Conservation (phyloP, 1,140 invertebrate species). For the Trachymyrmex cornetzi region DNA sequence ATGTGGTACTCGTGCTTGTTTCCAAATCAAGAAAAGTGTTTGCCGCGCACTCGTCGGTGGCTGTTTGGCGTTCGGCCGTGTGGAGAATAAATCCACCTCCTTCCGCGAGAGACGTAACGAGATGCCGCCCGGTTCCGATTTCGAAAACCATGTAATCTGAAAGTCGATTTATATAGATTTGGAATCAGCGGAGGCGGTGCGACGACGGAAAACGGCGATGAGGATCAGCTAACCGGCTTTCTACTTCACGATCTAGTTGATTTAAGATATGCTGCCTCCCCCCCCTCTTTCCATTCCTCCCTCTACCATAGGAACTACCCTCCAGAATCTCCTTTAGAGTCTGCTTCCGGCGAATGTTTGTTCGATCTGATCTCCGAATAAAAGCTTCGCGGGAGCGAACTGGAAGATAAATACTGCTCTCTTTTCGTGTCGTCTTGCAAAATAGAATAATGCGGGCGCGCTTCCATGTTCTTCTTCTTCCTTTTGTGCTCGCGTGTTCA, state of each 20-base stretch:
- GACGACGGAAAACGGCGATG: slow-evolving; percentile 44
- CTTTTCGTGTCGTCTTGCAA: slow-evolving; percentile 60
- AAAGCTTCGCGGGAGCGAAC: slow-evolving; percentile 53
- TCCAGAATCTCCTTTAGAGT: slow-evolving; percentile 44
- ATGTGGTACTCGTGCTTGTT: slow-evolving; percentile 3
- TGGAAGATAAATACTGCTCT: slow-evolving; percentile 60
- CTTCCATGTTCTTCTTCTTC: slow-evolving; percentile 13
- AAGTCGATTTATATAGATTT: slow-evolving; percentile 81
- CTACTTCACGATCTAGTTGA: slow-evolving; percentile 46
- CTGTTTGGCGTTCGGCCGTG: background rate
- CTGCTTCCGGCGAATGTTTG: slow-evolving; percentile 54
- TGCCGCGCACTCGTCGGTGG: slow-evolving; percentile 5
- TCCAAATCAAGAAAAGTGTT: slow-evolving; percentile 48
- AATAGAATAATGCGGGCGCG: slow-evolving; percentile 54
- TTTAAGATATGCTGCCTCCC: slow-evolving; percentile 48
- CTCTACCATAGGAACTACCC: slow-evolving; percentile 11
- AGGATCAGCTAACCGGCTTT: slow-evolving; percentile 55
- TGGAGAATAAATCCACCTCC: slow-evolving; percentile 32
- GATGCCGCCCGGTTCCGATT: slow-evolving; percentile 46
- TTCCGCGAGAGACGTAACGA: background rate
- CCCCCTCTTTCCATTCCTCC: too few relatives aligned
- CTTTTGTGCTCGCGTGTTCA: slow-evolving; percentile 35
- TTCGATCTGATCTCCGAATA: slow-evolving; percentile 63
- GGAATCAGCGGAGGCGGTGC: slow-evolving; percentile 53
- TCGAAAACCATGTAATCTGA: slow-evolving; percentile 70